Evolutionary conservation across 2,797 vertebrate genomes (phyloP), one percentile per base, ranked within the genome.

Genomic region (Lepus oiostolus): DNA sequence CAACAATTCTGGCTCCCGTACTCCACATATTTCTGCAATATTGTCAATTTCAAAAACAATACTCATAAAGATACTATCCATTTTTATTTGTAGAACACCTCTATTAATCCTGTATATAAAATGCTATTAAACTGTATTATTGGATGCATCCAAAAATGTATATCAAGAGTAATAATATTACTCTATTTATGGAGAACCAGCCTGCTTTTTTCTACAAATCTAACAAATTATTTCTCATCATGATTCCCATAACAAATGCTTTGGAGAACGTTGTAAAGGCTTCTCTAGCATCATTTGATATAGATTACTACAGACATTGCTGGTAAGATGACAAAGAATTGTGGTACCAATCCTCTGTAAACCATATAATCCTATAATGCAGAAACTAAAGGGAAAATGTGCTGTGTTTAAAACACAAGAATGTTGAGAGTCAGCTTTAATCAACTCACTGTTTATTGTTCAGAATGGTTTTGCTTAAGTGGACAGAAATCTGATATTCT

Each of bases 391-490:
- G 62, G 62, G 35, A 67, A n/a, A 90, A 62, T 91, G 71, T 32
- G 72, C 60, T 92, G 38, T 83, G 8, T 71, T 67, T 71, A 86
- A 83, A 92, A 81, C 42, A 35, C 35, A 74, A 90, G 30, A 80
- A 88, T 92, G 58, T 5, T 68, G 47, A 83, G 79, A 92, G 42
- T 77, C 38, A 77, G 22, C 28, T 87, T 84, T 81, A 89, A 58
- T 71, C 54, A 65, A 63, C 93, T 95, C 70, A 11, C 5, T 76
- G 71, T 93, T 87, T 93, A 60, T 92, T 72, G 10, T 28, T 70
- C 16, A 60, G 63, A 19, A 85, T 88, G 54, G 79, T 95, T 95
- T 96, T 93, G 75, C n/a, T 89, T 81, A 80, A 84, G 38, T 81
- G 68, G 28, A 4, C 47, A 93, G 65, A 85, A 85, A 83, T 82